Conservation (phyloP, 2,113 vertebrate genomes). For the Okapia johnstoni region DNA sequence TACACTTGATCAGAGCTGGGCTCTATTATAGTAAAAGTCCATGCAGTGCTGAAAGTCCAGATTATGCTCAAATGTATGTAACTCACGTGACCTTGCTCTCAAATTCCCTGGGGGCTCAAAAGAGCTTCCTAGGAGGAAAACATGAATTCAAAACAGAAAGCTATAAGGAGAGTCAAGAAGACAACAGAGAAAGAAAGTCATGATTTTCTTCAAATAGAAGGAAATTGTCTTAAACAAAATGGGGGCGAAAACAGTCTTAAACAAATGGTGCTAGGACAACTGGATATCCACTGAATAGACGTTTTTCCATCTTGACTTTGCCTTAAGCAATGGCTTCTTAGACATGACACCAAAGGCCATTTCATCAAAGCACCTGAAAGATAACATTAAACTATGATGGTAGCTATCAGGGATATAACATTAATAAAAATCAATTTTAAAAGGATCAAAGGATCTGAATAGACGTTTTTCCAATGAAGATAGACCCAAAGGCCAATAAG, state of each 20-base stretch:
- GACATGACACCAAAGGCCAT: not conserved
- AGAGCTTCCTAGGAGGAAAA: not conserved
- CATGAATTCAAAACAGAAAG: conserved; percentile 16
- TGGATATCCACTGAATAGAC: not conserved
- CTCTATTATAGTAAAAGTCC: not conserved
- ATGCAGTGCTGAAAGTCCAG: not conserved
- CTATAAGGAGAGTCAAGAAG: not conserved
- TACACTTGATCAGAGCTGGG: not conserved
- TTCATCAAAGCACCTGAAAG: too few species aligned
- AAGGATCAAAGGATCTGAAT: not conserved
- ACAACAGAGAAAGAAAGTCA: not conserved
- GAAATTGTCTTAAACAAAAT: too few species aligned
- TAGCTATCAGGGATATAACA: too few species aligned
- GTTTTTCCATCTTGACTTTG: too few species aligned
- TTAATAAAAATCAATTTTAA: too few species aligned
- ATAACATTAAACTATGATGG: too few species aligned
- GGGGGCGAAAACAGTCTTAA: not conserved
- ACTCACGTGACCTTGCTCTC: not conserved
- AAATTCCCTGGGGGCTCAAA: not conserved
- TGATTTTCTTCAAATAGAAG: too few species aligned
- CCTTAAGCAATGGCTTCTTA: not conserved
- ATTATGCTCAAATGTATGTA: not conserved
- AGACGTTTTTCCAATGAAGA: not conserved
- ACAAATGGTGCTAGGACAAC: not conserved
- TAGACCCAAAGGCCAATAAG: not conserved